These are phyloP conservation scores for Athene noctua DNA, from an alignment of 2,113 vertebrate genomes.

Conservation along the genomic window DNA sequence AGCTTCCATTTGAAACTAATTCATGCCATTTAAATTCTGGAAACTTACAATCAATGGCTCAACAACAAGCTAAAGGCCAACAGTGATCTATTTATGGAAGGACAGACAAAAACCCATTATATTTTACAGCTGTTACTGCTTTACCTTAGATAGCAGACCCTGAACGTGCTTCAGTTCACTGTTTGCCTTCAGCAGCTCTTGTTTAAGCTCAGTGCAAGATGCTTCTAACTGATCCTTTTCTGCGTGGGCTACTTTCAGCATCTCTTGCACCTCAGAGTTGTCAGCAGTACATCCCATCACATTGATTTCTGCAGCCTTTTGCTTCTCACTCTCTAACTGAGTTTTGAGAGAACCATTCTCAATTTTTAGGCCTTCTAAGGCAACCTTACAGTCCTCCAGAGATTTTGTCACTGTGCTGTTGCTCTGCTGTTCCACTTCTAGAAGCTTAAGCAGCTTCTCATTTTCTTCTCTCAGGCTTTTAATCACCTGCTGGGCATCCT, in stretches of 20 bases:
- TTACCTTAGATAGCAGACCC: slow-evolving; percentile 84
- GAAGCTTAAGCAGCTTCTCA: slow-evolving; percentile 73
- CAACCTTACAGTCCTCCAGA: slow-evolving; percentile 77
- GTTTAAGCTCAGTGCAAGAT: slow-evolving; percentile 81
- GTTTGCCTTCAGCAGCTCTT: slow-evolving; percentile 83
- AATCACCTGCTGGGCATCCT: slow-evolving; percentile 79
- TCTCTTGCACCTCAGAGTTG: slow-evolving; percentile 78
- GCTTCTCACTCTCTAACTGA: slow-evolving; percentile 85
- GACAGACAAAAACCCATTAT: background rate
- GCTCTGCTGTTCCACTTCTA: slow-evolving; percentile 78
- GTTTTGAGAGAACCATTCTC: slow-evolving; percentile 85
- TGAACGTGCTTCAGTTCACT: slow-evolving; percentile 80
- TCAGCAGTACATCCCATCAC: slow-evolving; percentile 75
- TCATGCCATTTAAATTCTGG: background rate
- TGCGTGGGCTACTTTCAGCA: slow-evolving; percentile 80
- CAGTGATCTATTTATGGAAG: background rate
- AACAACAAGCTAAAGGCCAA: background rate
- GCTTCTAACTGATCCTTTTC: slow-evolving; percentile 87
- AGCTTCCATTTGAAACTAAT: background rate
- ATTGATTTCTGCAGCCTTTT: slow-evolving; percentile 79
- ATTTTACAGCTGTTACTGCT: background rate
- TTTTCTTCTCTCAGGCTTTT: slow-evolving; percentile 81
- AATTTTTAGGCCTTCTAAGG: slow-evolving; percentile 77
- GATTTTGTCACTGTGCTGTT: slow-evolving; percentile 53
- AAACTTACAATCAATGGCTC: background rate